Evolutionary conservation across 2,797 vertebrate genomes (phyloP).

Genomic region (Synaphobranchus kaupii): DNA sequence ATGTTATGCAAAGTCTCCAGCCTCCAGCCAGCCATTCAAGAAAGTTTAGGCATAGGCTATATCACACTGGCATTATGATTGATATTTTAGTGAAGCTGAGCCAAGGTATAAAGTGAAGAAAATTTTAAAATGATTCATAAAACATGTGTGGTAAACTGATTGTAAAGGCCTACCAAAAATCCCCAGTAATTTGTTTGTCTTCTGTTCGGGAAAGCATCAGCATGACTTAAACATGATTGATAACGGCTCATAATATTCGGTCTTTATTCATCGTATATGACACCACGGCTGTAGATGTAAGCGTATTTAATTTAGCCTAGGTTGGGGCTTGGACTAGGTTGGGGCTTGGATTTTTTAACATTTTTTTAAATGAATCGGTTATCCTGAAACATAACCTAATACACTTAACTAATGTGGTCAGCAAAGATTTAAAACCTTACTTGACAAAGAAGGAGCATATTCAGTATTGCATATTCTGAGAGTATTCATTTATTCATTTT

Average conservation of each 20-base stretch:
- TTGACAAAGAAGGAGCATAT: not conserved
- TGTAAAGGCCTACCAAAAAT: not conserved
- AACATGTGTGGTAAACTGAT: not conserved
- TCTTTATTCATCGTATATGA: not conserved
- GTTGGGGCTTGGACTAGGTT: not conserved
- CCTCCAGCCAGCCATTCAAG: not conserved
- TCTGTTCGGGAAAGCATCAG: not conserved
- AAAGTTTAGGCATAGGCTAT: not conserved
- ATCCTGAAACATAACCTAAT: not conserved
- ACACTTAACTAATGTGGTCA: slow-evolving; percentile 1
- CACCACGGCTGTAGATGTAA: not conserved
- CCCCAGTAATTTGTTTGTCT: not conserved
- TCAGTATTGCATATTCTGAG: not conserved
- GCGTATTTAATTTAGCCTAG: not conserved
- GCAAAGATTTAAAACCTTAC: not conserved
- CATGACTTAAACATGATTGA: not conserved
- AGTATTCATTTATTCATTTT: not conserved
- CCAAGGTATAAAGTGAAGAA: not conserved
- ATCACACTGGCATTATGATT: not conserved
- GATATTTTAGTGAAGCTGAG: not conserved
- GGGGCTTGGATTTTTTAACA: not conserved
- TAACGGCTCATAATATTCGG: not conserved
- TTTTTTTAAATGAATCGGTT: not conserved
- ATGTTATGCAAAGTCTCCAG: too few relatives aligned
- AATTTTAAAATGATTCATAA: not conserved